Evolutionary conservation across 2,888 invertebrate species (phyloP).

Genomic region (Molanna angustata): DNA sequence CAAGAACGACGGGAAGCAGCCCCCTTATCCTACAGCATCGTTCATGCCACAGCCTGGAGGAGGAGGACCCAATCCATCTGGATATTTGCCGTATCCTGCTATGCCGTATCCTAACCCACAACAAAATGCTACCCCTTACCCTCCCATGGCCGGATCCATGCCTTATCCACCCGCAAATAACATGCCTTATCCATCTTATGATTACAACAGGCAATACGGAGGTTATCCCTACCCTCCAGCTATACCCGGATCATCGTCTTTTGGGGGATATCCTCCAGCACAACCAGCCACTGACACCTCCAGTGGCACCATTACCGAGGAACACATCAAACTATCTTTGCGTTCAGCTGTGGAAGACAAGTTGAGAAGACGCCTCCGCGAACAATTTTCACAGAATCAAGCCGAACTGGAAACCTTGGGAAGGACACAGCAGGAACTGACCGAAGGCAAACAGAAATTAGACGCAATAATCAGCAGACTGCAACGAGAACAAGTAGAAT

Average conservation of each 20-base stretch:
- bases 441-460: constrained; percentile 78
- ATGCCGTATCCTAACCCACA: constrained; percentile 40
- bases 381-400: constrained; percentile 86
- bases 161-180: background rate
- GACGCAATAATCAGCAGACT: constrained; percentile 75
- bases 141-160: constrained; percentile 19
- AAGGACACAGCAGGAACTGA: constrained; percentile 82
- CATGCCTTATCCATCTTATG: constrained; percentile 28
- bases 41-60: constrained; percentile 50
- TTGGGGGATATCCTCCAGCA: constrained; percentile 42
- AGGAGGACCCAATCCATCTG: constrained; percentile 45
- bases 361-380: constrained; percentile 78
- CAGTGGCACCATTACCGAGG: constrained; percentile 87
- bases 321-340: constrained; percentile 91
- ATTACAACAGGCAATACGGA: constrained; percentile 36
- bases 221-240: constrained; percentile 53
- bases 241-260: constrained; percentile 42
- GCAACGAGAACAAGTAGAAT: constrained; percentile 73
- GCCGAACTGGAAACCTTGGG: constrained; percentile 88
- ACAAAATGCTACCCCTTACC: constrained; percentile 32
- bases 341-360: constrained; percentile 96
- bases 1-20: constrained; percentile 54
- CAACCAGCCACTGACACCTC: constrained; percentile 41
- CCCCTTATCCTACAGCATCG: constrained; percentile 55
- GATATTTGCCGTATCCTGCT: constrained; percentile 39